A percentile compares a stretch with the other conserved stretches of the same genome.
These are phyloP conservation scores for Drosophila suboccidentalis DNA, from an alignment of 2,888 invertebrate species.

Conservation along the genomic window DNA sequence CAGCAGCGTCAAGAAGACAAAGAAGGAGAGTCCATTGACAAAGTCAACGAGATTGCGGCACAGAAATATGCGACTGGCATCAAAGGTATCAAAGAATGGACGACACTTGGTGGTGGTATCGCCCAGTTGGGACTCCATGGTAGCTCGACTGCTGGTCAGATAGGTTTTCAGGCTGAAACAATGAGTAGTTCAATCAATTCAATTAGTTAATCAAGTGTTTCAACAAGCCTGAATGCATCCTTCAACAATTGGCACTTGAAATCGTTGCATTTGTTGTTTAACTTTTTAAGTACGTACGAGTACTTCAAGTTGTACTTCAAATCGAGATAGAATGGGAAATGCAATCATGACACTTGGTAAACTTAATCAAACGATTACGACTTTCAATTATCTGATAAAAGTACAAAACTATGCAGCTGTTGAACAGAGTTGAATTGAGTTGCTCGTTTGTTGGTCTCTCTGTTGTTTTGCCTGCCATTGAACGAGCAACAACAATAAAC, in stretches of 20 bases:
- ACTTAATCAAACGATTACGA: slow-evolving; percentile 80
- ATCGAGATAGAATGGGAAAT: slow-evolving; percentile 24
- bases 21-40: slow-evolving; percentile 90
- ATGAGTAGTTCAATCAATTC: slow-evolving; percentile 3
- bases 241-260: slow-evolving; percentile 1
- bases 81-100: slow-evolving; percentile 90
- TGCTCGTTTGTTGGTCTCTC: slow-evolving; percentile 37
- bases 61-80: slow-evolving; percentile 87
- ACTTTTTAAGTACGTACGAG: neutral
- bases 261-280: slow-evolving; percentile 5
- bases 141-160: slow-evolving; percentile 89
- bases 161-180: slow-evolving; percentile 87
- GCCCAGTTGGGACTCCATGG: slow-evolving; percentile 88
- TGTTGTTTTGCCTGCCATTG: slow-evolving; percentile 32
- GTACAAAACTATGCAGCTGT: slow-evolving; percentile 50
- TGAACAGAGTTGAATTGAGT: slow-evolving; percentile 8
- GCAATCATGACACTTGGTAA: slow-evolving; percentile 75
- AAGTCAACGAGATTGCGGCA: slow-evolving; percentile 85
- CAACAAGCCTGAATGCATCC: slow-evolving; percentile 1
- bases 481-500: slow-evolving; percentile 39
- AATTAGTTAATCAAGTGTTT: slow-evolving; percentile 1
- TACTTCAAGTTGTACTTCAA: slow-evolving; percentile 13
- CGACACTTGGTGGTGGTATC: slow-evolving; percentile 90
- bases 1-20: slow-evolving; percentile 87
- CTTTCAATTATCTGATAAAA: slow-evolving; percentile 81